Evolutionary conservation across 2,797 vertebrate genomes (phyloP).

Genomic region (Sebastes minor): DNA sequence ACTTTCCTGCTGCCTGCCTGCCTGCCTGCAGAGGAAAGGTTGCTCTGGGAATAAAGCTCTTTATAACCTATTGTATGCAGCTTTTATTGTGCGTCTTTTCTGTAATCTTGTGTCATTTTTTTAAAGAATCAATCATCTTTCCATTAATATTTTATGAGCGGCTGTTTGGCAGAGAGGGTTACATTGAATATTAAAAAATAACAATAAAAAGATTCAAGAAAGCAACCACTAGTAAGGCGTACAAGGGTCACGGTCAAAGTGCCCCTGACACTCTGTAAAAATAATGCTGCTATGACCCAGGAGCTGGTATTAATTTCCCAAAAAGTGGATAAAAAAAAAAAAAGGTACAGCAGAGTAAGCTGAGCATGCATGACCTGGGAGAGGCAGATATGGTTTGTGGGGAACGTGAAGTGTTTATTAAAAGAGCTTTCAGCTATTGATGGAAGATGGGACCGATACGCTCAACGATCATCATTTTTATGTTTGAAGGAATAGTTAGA

Average conservation of each 20-base stretch:
- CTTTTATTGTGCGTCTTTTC: background rate
- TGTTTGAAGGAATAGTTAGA: background rate
- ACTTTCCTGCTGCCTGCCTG: background rate
- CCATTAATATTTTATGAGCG: background rate
- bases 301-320: slow-evolving; percentile 8
- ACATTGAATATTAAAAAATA: background rate
- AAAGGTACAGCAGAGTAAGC: background rate
- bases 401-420: background rate
- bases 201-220: background rate
- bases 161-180: background rate
- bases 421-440: background rate
- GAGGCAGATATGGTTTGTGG: background rate
- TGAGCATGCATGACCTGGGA: background rate
- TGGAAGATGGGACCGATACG: background rate
- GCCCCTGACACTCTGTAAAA: background rate
- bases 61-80: background rate
- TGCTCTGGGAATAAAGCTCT: background rate
- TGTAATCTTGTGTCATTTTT: background rate
- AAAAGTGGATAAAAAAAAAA: background rate
- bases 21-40: slow-evolving; percentile 18
- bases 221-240: background rate
- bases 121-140: background rate
- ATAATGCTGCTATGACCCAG: background rate
- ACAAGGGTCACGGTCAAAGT: background rate
- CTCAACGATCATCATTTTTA: background rate